These are phyloP conservation scores for Sitobion miscanthi DNA, from an alignment of 1,140 invertebrate species.

Conservation along the genomic window DNA sequence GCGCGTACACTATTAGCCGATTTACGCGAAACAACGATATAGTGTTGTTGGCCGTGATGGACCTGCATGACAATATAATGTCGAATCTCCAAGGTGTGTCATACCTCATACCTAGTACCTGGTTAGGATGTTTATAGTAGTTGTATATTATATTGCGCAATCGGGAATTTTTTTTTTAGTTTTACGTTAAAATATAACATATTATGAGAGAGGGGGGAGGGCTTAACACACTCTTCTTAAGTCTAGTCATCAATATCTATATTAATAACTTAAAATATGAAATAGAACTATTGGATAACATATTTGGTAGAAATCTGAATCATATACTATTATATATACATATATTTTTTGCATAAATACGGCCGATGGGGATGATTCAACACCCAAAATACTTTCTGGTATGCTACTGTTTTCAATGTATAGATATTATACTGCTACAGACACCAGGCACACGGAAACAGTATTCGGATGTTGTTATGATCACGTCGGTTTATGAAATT, in stretches of 20 bases:
- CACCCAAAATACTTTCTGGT: not conserved
- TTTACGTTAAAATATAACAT: not conserved
- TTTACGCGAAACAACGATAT: not conserved
- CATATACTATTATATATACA: not conserved
- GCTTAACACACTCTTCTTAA: no score
- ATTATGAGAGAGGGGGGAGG: no score
- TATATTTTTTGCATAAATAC: not conserved
- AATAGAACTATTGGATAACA: not conserved
- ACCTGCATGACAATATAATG: not conserved
- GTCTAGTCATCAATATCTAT: not conserved
- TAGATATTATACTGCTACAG: not conserved
- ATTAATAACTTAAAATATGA: not conserved
- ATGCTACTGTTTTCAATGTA: not conserved
- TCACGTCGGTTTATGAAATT: no score
- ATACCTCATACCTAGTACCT: not conserved
- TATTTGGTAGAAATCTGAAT: not conserved
- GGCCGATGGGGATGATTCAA: not conserved
- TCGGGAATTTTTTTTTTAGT: not conserved
- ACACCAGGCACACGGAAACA: not conserved
- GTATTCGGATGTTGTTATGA: not conserved
- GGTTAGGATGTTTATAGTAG: not conserved
- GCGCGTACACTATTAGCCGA: not conserved
- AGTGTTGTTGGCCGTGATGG: not conserved
- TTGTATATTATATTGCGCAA: not conserved
- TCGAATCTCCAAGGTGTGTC: not conserved